A percentile compares a stretch with the other conserved stretches of the same genome.
phyloP scores from a whole-genome alignment of 1,140 invertebrate genomes.

The Macrobrachium rosenbergii region DNA sequence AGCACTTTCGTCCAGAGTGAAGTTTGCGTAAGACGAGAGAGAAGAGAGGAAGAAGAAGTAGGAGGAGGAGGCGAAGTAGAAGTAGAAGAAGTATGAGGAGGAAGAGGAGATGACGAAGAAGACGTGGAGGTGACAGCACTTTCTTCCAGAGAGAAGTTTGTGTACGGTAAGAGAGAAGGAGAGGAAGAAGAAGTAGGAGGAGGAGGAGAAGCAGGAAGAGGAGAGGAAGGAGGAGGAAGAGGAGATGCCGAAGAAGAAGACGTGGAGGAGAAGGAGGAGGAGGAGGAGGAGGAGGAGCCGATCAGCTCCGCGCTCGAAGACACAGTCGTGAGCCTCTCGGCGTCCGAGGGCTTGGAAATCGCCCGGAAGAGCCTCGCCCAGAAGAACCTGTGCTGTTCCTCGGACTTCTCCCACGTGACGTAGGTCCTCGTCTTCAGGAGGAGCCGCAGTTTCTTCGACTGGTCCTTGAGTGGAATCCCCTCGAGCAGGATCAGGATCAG shows the following conservation, averaged over 20 bases:
- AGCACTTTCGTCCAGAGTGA: no score
- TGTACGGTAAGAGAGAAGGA: no score
- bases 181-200: no score
- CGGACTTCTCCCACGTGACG: constrained; percentile 37
- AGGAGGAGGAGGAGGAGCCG: not conserved
- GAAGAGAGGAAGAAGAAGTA: no score
- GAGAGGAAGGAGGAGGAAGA: no score
- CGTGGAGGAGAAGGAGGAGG: not conserved
- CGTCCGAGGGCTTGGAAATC: constrained; percentile 31
- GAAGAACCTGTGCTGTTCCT: constrained; percentile 43
- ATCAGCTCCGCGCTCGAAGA: not conserved
- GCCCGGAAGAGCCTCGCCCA: constrained; percentile 35
- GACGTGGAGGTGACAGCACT: no score
- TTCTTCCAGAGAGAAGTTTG: no score
- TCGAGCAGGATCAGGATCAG: constrained; percentile 52
- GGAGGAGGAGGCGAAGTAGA: no score
- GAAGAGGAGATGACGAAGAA: no score
- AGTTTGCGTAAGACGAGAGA: no score
- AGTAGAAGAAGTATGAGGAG: no score
- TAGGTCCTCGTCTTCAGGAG: constrained; percentile 50
- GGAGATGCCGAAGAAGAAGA: not conserved
- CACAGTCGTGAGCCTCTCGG: not conserved
- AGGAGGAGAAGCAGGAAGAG: no score
- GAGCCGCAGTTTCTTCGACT: constrained; percentile 47
- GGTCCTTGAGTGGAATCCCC: constrained; percentile 15